Evolutionary conservation across 2,888 invertebrate species (phyloP).

Genomic region (Elgonia sp.): DNA sequence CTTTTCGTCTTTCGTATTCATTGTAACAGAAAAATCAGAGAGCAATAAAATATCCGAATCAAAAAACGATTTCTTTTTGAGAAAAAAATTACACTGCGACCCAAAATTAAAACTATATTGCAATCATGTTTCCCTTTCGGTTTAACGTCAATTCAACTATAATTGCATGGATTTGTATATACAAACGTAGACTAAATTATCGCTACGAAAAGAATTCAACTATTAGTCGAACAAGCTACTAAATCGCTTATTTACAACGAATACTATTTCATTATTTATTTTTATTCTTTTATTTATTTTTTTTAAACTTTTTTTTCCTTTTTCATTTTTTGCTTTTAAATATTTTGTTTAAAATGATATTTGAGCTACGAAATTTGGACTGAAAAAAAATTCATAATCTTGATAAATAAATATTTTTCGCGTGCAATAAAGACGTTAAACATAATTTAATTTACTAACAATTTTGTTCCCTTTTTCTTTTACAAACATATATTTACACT

Average conservation of each 20-base stretch:
- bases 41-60: constrained; percentile 13
- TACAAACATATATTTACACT: constrained; percentile 6
- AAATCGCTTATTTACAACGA: constrained; percentile 59
- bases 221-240: constrained; percentile 47
- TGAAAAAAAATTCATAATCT: constrained; percentile 11
- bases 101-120: constrained; percentile 47
- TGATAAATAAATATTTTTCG: constrained; percentile 21
- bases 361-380: constrained; percentile 50
- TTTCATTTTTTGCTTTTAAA: too few species aligned
- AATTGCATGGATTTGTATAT: constrained; percentile 53
- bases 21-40: background rate
- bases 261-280: constrained; percentile 38
- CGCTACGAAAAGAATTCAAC: constrained; percentile 42
- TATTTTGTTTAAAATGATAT: constrained; percentile 12
- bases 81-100: constrained; percentile 25
- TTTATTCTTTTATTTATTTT: constrained; percentile 34
- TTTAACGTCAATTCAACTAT: constrained; percentile 40
- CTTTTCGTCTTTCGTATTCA: too few species aligned
- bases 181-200: constrained; percentile 51
- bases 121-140: constrained; percentile 13
- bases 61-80: background rate
- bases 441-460: background rate
- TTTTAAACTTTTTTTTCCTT: too few species aligned
- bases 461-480: background rate
- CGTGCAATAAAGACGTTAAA: constrained; percentile 29